Conservation (phyloP, 2,888 invertebrate species). For the Ormyrus nitidulus region DNA sequence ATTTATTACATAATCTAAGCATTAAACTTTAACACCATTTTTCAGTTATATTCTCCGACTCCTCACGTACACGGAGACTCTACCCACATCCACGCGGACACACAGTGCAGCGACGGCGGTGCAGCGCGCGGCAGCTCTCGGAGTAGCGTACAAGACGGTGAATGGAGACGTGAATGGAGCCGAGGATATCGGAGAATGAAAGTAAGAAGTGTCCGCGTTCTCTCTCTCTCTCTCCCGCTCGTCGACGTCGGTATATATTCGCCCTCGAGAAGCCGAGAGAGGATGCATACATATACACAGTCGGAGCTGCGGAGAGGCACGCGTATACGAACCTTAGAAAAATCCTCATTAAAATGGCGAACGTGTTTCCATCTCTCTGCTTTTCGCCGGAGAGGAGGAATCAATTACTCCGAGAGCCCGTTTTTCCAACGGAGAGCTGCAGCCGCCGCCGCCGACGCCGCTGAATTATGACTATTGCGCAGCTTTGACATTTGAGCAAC, state of each 20-base stretch:
- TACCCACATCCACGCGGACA: background rate
- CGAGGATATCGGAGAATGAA: slow-evolving; percentile 56
- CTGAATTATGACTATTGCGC: slow-evolving; percentile 54
- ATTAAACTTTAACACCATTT: too few species aligned
- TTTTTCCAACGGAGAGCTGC: slow-evolving; percentile 8
- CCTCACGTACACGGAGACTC: background rate
- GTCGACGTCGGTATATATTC: slow-evolving; percentile 1
- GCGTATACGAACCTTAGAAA: slow-evolving; percentile 11
- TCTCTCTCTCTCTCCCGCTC: slow-evolving; percentile 31
- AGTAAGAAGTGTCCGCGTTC: slow-evolving; percentile 52
- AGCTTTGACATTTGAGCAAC: slow-evolving; percentile 54
- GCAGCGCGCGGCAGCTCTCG: background rate
- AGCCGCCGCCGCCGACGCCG: background rate
- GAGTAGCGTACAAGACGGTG: slow-evolving; percentile 30
- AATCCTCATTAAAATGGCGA: slow-evolving; percentile 43
- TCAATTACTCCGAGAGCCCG: slow-evolving; percentile 37
- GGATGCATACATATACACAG: background rate
- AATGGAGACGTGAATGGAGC: slow-evolving; percentile 58
- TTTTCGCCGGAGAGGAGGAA: slow-evolving; percentile 29
- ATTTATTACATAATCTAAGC: too few species aligned
- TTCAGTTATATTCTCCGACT: too few species aligned
- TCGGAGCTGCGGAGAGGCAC: background rate
- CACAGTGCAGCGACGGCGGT: background rate
- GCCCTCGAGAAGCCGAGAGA: slow-evolving; percentile 28
- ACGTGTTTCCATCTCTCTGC: background rate